phyloP scores from a whole-genome alignment of 2,888 invertebrate genomes.

The Acanthosepion lycidas region DNA sequence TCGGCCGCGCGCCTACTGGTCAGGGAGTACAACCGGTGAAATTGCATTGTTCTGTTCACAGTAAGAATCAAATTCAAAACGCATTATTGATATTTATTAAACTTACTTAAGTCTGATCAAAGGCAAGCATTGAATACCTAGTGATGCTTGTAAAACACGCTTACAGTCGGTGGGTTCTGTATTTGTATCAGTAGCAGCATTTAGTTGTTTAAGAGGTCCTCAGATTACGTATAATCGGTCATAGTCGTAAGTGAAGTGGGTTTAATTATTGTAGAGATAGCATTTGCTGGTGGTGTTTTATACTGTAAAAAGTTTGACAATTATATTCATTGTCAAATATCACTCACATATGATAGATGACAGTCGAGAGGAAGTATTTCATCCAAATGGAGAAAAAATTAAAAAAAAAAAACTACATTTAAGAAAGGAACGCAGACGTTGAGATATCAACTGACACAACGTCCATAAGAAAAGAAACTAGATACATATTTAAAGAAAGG shows the following conservation, averaged over 20 bases:
- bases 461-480: too few species aligned
- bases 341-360: not conserved
- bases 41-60: too few species aligned
- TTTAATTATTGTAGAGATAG: not conserved
- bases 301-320: not conserved
- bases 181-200: too few species aligned
- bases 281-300: not conserved
- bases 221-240: not conserved
- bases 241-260: not conserved
- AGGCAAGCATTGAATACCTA: too few species aligned
- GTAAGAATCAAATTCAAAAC: too few species aligned
- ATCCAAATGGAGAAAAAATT: not conserved
- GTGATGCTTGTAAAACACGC: too few species aligned
- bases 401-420: not conserved
- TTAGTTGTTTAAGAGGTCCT: not conserved
- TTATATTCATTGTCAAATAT: not conserved
- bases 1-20: too few species aligned
- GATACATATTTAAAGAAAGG: not conserved
- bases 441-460: not conserved
- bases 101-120: too few species aligned
- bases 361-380: not conserved
- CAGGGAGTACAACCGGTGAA: too few species aligned
- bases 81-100: too few species aligned
- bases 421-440: not conserved
- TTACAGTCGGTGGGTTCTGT: too few species aligned